These are phyloP conservation scores for Kryptolebias marmoratus DNA, from an alignment of 2,113 vertebrate species.

Conservation along the genomic window DNA sequence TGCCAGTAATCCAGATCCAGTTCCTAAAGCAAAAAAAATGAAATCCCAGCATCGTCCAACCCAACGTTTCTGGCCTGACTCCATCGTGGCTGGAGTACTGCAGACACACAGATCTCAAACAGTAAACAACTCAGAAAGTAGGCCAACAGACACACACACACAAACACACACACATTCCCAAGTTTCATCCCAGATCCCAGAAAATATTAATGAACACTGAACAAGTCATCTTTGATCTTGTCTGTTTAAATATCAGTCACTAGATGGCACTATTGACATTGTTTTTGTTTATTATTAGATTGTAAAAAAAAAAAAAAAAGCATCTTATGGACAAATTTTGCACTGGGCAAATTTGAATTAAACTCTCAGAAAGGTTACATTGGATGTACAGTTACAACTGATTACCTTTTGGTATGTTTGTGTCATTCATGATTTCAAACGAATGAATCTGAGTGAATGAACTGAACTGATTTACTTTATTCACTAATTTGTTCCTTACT, in stretches of 20 bases:
- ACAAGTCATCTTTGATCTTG: neutral
- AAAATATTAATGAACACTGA: neutral
- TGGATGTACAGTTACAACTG: too few relatives aligned
- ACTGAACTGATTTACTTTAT: too few relatives aligned
- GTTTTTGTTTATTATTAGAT: neutral
- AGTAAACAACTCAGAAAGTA: conserved; percentile 90
- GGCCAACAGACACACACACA: conserved; percentile 38
- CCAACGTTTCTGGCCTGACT: conserved; percentile 98
- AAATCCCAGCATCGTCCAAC: conserved; percentile 98
- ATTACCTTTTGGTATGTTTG: too few relatives aligned
- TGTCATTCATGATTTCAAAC: too few relatives aligned
- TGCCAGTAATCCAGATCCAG: conserved; percentile 97
- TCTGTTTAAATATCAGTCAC: conserved; percentile 15
- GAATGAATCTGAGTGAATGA: too few relatives aligned
- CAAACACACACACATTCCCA: neutral
- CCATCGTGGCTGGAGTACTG: conserved; percentile 93
- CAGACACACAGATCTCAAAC: conserved; percentile 89
- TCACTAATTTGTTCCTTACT: too few relatives aligned
- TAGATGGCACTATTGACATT: conserved; percentile 38
- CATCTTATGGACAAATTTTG: too few relatives aligned
- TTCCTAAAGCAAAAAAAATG: conserved; percentile 98
- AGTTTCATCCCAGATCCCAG: neutral
- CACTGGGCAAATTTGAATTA: too few relatives aligned
- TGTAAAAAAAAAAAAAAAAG: neutral
- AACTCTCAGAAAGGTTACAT: too few relatives aligned